Evolutionary conservation across 2,797 vertebrate species (phyloP).

Genomic region (Hephaestus fuliginosus): DNA sequence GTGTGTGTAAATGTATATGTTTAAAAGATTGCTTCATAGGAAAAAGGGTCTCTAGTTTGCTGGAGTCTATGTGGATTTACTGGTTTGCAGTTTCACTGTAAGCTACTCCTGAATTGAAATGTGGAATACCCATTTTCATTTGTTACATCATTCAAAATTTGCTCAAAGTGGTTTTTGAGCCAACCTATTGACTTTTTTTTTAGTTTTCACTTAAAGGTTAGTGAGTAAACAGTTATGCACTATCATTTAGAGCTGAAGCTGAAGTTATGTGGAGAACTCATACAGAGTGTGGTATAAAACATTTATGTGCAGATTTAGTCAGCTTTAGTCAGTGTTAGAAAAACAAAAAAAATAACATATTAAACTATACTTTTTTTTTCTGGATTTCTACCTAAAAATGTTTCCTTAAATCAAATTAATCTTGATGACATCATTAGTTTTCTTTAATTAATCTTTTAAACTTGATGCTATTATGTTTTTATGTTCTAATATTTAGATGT

Average conservation of each 20-base stretch:
- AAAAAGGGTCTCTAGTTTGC: background rate
- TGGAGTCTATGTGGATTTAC: background rate
- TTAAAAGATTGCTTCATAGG: constrained; percentile 7
- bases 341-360: background rate
- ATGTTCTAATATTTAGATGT: background rate
- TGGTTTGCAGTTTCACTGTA: constrained; percentile 17
- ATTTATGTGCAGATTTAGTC: background rate
- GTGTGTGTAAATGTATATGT: no score
- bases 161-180: background rate
- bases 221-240: background rate
- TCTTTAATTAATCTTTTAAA: background rate
- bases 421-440: background rate
- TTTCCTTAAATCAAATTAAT: no score
- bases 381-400: background rate
- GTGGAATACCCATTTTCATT: background rate
- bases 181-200: background rate
- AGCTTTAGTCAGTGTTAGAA: background rate
- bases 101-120: background rate
- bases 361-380: accelerated
- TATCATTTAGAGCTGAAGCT: background rate
- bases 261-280: background rate
- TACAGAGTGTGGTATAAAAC: background rate
- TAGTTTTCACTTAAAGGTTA: background rate
- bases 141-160: background rate
- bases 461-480: background rate